Percentiles rank a stretch among this genome's conserved stretches.
phyloP scores from a whole-genome alignment of 2,113 vertebrate species.

The Oncorhynchus tshawytscha region DNA sequence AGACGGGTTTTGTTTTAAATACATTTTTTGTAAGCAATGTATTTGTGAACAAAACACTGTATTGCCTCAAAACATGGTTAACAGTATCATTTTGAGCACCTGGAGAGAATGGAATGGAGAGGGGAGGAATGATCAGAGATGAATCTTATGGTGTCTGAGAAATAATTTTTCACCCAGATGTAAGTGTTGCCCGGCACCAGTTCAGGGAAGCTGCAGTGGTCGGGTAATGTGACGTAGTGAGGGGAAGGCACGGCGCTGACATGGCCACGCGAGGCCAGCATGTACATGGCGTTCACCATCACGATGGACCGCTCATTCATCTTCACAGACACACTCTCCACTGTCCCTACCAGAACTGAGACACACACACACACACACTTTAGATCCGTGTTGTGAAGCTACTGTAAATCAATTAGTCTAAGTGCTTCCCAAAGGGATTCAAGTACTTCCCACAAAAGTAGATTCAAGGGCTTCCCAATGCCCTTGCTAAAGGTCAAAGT shows the following conservation, averaged over 20 bases:
- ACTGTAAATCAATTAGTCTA: not conserved
- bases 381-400: not conserved
- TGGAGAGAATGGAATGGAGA: not conserved
- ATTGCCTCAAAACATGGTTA: not conserved
- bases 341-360: slow-evolving; percentile 38
- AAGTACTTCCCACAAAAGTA: no score
- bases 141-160: not conserved
- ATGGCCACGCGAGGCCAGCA: not conserved
- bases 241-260: not conserved
- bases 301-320: not conserved
- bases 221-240: not conserved
- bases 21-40: no score
- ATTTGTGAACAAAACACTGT: no score
- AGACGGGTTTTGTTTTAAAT: no score
- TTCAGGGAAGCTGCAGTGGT: slow-evolving; percentile 18
- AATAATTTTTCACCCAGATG: no score
- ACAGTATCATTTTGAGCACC: not conserved
- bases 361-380: no score
- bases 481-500: no score
- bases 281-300: slow-evolving; percentile 20
- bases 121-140: not conserved
- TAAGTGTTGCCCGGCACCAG: slow-evolving; percentile 3
- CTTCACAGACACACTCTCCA: slow-evolving; percentile 31
- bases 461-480: no score
- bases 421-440: no score